phyloP scores from a whole-genome alignment of 2,888 invertebrate species.

The Epicampocera succincta region DNA sequence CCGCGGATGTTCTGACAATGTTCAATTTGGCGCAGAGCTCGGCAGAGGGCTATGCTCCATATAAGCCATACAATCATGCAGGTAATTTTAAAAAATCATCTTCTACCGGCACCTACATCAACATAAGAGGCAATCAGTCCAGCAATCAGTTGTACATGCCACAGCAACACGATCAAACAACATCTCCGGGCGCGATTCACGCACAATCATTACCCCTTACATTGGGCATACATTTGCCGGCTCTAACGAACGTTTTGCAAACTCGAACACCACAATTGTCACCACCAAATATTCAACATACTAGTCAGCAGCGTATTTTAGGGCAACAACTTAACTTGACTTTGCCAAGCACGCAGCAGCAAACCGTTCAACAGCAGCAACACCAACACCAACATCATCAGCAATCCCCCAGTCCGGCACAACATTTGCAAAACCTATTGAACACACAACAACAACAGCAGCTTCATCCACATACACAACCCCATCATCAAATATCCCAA shows the following conservation, averaged over 20 bases:
- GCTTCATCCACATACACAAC: slow-evolving; percentile 70
- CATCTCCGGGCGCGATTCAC: slow-evolving; percentile 64
- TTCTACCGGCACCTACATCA: slow-evolving; percentile 79
- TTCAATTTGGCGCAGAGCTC: slow-evolving; percentile 69
- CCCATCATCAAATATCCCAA: slow-evolving; percentile 67
- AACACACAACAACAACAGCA: slow-evolving; percentile 66
- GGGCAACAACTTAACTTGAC: slow-evolving; percentile 52
- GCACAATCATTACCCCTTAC: slow-evolving; percentile 71
- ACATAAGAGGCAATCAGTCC: slow-evolving; percentile 72
- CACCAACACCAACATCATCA: slow-evolving; percentile 74
- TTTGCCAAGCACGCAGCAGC: slow-evolving; percentile 61
- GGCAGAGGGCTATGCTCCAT: slow-evolving; percentile 70
- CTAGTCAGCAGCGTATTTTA: slow-evolving; percentile 60
- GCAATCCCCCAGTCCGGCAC: slow-evolving; percentile 64
- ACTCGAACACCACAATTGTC: slow-evolving; percentile 53
- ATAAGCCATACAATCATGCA: slow-evolving; percentile 77
- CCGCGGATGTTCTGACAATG: slow-evolving; percentile 76
- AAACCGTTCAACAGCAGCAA: slow-evolving; percentile 54
- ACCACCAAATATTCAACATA: slow-evolving; percentile 70
- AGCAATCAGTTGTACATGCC: slow-evolving; percentile 63
- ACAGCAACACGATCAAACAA: slow-evolving; percentile 59
- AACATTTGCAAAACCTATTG: slow-evolving; percentile 62
- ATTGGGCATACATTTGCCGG: slow-evolving; percentile 66
- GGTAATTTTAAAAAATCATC: slow-evolving; percentile 78
- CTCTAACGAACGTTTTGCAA: slow-evolving; percentile 65